Evolutionary conservation across 2,113 vertebrate species (phyloP).

Genomic region (Ornithorhynchus anatinus): DNA sequence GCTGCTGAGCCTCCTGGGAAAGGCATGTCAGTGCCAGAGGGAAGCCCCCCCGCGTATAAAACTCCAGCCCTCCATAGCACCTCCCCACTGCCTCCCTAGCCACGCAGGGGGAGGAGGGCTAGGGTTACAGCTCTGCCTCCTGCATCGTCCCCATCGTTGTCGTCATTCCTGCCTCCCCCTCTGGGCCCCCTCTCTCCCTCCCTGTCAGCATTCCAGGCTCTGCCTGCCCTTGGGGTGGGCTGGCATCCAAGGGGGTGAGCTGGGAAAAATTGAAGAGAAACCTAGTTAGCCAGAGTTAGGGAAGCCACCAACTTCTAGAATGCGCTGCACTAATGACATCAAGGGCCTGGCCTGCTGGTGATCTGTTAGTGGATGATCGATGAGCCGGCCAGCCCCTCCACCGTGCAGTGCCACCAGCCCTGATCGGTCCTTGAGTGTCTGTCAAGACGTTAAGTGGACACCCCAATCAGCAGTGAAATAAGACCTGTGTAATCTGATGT

Average conservation of each 20-base stretch:
- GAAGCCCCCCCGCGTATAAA: not conserved
- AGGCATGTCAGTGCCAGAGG: not conserved
- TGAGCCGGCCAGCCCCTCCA: slow-evolving; percentile 68
- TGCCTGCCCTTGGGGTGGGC: too few species aligned
- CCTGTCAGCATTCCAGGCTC: too few species aligned
- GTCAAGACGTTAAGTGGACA: slow-evolving; percentile 90
- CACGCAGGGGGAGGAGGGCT: too few species aligned
- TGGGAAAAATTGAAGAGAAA: slow-evolving; percentile 18
- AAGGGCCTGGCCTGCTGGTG: slow-evolving; percentile 59
- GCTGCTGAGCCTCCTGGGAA: not conserved
- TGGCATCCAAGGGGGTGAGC: too few species aligned
- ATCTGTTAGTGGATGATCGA: slow-evolving; percentile 90
- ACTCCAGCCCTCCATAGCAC: too few species aligned
- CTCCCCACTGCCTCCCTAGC: too few species aligned
- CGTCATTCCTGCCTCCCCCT: too few species aligned
- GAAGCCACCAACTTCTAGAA: slow-evolving; percentile 38
- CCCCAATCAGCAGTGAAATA: slow-evolving; percentile 88
- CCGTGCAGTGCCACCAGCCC: slow-evolving; percentile 69
- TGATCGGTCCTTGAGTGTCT: slow-evolving; percentile 79
- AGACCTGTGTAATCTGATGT: slow-evolving; percentile 90
- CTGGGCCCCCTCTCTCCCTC: too few species aligned
- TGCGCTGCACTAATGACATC: slow-evolving; percentile 41
- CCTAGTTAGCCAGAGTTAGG: slow-evolving; percentile 19
- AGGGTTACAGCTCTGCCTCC: too few species aligned
- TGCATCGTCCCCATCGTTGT: too few species aligned